These are phyloP conservation scores for Anguilla obscura DNA, from an alignment of 2,797 vertebrate genomes.

Conservation along the genomic window DNA sequence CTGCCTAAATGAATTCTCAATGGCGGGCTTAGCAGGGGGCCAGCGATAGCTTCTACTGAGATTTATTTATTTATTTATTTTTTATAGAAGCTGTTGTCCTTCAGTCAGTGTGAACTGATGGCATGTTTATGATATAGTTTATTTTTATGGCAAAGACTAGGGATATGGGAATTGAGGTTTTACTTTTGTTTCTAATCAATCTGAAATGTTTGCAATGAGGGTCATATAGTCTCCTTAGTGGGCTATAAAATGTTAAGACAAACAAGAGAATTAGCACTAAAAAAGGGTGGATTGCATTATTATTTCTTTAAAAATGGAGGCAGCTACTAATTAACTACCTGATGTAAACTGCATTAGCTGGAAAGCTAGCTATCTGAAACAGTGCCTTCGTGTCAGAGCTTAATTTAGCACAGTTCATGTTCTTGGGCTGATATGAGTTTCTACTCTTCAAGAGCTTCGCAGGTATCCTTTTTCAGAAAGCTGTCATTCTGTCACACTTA, in stretches of 20 bases:
- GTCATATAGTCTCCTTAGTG: neutral
- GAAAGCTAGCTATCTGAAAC: neutral
- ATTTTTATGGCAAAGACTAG: slow-evolving; percentile 7
- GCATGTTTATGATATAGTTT: neutral
- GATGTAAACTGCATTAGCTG: neutral
- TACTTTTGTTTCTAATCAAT: neutral
- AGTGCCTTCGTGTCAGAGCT: neutral
- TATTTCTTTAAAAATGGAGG: neutral
- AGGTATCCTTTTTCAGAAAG: neutral
- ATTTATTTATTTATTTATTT: slow-evolving; percentile 20
- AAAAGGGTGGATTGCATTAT: neutral
- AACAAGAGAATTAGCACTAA: neutral
- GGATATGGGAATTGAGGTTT: neutral
- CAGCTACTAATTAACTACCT: neutral
- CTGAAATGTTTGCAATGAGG: neutral
- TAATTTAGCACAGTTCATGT: neutral
- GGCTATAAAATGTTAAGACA: neutral
- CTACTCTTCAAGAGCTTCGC: neutral
- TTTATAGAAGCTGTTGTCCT: slow-evolving; percentile 12
- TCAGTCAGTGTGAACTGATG: slow-evolving; percentile 3
- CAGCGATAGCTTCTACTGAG: neutral
- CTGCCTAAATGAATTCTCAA: slow-evolving; percentile 28
- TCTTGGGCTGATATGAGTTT: neutral
- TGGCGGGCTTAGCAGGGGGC: neutral
- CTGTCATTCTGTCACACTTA: neutral